Evolutionary conservation across 2,113 vertebrate species (phyloP).

Genomic region (Fregetta grallaria): DNA sequence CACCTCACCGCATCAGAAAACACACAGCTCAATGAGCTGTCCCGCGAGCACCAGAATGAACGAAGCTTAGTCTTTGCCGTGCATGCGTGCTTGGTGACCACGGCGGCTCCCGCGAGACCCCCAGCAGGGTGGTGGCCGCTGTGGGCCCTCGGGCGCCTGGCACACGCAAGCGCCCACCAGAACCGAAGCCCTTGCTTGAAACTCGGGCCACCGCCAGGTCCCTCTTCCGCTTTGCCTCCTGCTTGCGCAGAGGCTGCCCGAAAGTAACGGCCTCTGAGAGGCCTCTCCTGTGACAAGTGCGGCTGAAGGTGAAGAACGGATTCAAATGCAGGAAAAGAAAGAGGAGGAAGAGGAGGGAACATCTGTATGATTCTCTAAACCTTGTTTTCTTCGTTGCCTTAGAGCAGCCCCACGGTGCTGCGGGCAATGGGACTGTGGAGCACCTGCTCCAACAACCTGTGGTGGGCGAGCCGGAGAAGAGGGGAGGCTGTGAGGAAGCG

Average conservation of each 20-base stretch:
- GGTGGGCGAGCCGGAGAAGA: accelerated
- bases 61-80: accelerated
- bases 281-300: accelerated
- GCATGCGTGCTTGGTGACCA: accelerated
- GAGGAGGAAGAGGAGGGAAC: not conserved
- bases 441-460: not conserved
- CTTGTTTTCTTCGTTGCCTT: not conserved
- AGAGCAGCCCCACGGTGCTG: not conserved
- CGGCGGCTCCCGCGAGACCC: accelerated
- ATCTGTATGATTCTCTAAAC: not conserved
- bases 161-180: accelerated
- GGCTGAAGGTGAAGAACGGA: accelerated
- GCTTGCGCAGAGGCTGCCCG: accelerated
- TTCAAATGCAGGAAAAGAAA: not conserved
- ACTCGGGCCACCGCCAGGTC: accelerated
- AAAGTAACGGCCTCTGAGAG: not conserved
- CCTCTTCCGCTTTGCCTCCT: accelerated
- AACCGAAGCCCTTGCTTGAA: not conserved
- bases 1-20: accelerated
- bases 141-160: accelerated
- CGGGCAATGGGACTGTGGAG: accelerated
- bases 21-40: accelerated
- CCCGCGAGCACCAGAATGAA: accelerated
- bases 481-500: not conserved
- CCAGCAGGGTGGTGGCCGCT: accelerated